Base-by-base conservation (phyloP, 1,140 invertebrate genomes). In the Triops longicaudatus region DNA sequence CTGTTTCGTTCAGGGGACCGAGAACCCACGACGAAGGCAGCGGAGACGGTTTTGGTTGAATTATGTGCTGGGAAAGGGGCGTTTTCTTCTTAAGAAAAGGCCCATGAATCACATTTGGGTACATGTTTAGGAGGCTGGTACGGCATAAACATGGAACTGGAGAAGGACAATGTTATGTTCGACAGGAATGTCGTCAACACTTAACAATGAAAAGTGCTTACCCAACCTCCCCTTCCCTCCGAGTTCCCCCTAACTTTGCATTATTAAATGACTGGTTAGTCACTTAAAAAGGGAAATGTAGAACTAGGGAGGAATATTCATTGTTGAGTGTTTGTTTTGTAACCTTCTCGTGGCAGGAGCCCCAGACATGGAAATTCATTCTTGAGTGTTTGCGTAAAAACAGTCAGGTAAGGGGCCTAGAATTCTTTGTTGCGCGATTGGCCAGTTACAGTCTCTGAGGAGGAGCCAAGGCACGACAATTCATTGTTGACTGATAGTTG, bases 151-250 rank as follows among this genome's bases (percentile, higher is more conserved):
- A 63, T 22, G 50, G 50, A 63, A 63, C 50, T 63, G 50, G 50
- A 63, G 50, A 63, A 63, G 50, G 50, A 63, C 50, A 63, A 63
- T 63, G 22, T 63, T 63, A 63, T 63, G 50, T 63, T 63, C 50
- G 50, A 63, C 50, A 63, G 50, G 50, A 63, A 63, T 63, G 50
- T 63, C 50, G 50, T 63, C 50, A 63, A 63, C 50, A 63, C 50
- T 63, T 63, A 22, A 63, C 50, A 63, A 63, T 63, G 50, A 63
- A 63, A 63, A 22, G 31, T 37, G 31, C 31, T 37, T 37, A 37
- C 31, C 31, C 31, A 37, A 37, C 31, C 2, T 37, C 31, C 31
- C 31, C 50, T 63, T 6, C 50, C 50, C 22, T 63, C 50, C 50
- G 6, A 9, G 10, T 63, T 63, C 17, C 17, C 50, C 22, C 6